Conservation (phyloP, 2,797 vertebrate genomes). For the Diplodus puntazzo region DNA sequence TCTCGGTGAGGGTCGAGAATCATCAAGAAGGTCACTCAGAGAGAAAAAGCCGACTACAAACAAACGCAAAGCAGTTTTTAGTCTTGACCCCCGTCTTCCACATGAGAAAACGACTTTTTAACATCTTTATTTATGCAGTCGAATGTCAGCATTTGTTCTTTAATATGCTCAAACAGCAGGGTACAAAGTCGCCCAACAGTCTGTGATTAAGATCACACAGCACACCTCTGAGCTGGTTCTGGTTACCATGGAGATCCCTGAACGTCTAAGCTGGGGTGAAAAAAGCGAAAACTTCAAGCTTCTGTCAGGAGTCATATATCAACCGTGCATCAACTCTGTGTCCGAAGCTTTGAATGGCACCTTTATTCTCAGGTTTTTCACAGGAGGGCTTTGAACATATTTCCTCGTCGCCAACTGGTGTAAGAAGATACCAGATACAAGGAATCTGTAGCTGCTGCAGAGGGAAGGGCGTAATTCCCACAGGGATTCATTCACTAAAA, state of each 20-base stretch:
- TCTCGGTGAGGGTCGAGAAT: constrained; percentile 24
- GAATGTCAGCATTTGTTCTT: constrained; percentile 10
- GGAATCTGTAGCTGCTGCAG: constrained; percentile 3
- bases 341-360: constrained; percentile 54
- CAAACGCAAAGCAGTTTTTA: not conserved
- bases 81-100: not conserved
- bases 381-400: constrained; percentile 7
- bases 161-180: constrained; percentile 48
- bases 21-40: constrained; percentile 8
- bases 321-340: constrained; percentile 28
- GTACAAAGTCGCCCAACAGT: constrained; percentile 31
- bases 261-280: constrained; percentile 9
- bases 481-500: not conserved
- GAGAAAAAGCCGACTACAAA: constrained; percentile 18
- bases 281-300: constrained; percentile 51
- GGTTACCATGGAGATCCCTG: constrained; percentile 69
- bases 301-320: constrained; percentile 38
- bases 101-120: not conserved
- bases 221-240: constrained; percentile 23
- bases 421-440: constrained; percentile 16
- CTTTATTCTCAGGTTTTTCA: constrained; percentile 53
- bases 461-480: not conserved
- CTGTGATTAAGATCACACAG: constrained; percentile 47
- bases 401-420: not conserved
- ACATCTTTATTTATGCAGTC: not conserved